Percentiles rank a stretch among this genome's conserved stretches.
Evolutionary conservation across 2,797 vertebrate genomes (phyloP).

Genomic region (Scomberomorus guttatus): DNA sequence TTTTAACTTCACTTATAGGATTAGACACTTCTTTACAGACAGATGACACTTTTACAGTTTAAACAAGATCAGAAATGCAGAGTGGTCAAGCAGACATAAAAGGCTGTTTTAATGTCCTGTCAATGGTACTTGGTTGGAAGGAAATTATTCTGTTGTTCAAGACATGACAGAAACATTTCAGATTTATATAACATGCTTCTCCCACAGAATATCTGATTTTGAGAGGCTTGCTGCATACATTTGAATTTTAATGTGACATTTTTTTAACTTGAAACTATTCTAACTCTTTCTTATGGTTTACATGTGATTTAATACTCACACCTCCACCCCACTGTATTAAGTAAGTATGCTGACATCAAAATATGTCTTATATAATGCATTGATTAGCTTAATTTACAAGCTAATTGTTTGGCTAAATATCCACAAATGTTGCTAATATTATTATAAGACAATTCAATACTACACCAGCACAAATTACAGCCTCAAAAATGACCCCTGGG

Average conservation of each 20-base stretch:
- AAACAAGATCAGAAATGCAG: not conserved
- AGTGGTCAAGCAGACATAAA: too few relatives aligned
- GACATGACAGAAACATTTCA: too few relatives aligned
- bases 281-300: too few relatives aligned
- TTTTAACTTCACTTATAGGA: not conserved
- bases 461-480: not conserved
- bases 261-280: too few relatives aligned
- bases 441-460: too few relatives aligned
- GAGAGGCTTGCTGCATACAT: not conserved
- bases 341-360: not conserved
- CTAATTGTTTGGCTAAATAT: too few relatives aligned
- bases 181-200: not conserved
- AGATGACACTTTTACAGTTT: too few relatives aligned
- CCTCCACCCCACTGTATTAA: too few relatives aligned
- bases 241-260: too few relatives aligned
- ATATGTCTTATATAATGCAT: not conserved
- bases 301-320: not conserved
- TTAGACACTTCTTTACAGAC: not conserved
- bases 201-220: not conserved
- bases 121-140: not conserved
- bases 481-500: not conserved
- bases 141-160: too few relatives aligned
- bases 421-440: too few relatives aligned
- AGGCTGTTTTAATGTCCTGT: not conserved
- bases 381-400: not conserved